Evolutionary conservation across 2,113 vertebrate genomes (phyloP), one percentile per base, ranked within the genome.

Genomic region (Melanerpes aurifrons): DNA sequence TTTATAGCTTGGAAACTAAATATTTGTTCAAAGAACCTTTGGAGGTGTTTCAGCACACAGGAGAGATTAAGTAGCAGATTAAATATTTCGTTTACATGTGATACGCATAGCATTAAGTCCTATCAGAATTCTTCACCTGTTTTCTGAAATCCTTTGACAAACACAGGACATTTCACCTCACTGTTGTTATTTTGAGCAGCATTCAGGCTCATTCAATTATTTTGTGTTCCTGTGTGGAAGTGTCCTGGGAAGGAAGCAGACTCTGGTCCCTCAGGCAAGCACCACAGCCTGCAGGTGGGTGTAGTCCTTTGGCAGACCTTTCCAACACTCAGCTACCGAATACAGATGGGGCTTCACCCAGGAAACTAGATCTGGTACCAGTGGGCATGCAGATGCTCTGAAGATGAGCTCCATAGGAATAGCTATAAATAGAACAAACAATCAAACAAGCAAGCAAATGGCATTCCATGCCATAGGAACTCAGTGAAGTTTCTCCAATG

Each of bases 1-100:
- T 96, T 95, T 95, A 95, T 91, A 84, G 86, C 84, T 94, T 96
- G 81, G 87, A 96, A 97, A 94, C 88, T 95, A 96, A 92, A 85
- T 95, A 96, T 92, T 97, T 96, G 90, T 96, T 96, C 84, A 97
- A 97, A 96, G 87, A 32, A 85, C 93, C 90, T 82, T 82, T 87
- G 67, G 87, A 95, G 74, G 64, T 91, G 67, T 94, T 96, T 67
- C 47, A 85, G 61, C 82, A 91, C 87, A 97, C 58, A 82, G 75
- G 73, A 82, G 85, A 96, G 95, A 89, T 94, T 43, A 92, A 93
- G 89, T 87, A 57, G 84, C 63, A 97, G 90, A 75, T 93, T 78
- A 93, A 93, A 96, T 90, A 93, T 90, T 91, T 82, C 56, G 82
- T 93, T 97, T 93, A 35, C 86, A 91, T 90, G 76, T 26, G 1